A percentile compares a stretch with the other conserved stretches of the same genome.
phyloP scores from a whole-genome alignment of 2,888 invertebrate species.

The Drosophila maculinotata region DNA sequence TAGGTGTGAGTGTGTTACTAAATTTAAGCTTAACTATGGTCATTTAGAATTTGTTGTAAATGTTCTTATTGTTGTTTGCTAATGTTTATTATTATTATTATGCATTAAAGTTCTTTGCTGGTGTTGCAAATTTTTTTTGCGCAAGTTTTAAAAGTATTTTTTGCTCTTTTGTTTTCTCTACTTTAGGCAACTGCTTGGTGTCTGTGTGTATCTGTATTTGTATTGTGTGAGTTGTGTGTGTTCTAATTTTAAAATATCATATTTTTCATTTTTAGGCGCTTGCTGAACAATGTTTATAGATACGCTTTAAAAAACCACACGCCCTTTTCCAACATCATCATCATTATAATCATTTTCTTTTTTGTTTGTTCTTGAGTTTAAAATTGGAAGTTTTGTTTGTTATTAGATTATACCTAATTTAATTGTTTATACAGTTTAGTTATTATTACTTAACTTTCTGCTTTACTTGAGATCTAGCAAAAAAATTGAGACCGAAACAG shows the following conservation, averaged over 20 bases:
- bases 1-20: conserved; percentile 61
- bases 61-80: conserved; percentile 62
- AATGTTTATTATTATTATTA: conserved; percentile 62
- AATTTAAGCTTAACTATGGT: conserved; percentile 77
- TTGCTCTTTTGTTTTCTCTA: conserved; percentile 31
- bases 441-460: conserved; percentile 57
- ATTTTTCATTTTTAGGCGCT: conserved; percentile 65
- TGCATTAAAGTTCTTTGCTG: conserved; percentile 75
- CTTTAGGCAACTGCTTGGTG: conserved; percentile 76
- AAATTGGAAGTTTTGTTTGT: conserved; percentile 73
- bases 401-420: conserved; percentile 67
- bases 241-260: conserved; percentile 53
- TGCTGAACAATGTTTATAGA: conserved; percentile 76
- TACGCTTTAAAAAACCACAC: conserved; percentile 70
- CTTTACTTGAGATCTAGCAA: conserved; percentile 77
- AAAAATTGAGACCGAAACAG: conserved; percentile 43
- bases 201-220: conserved; percentile 45
- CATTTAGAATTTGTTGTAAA: conserved; percentile 78
- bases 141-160: conserved; percentile 64
- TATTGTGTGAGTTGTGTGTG: conserved; percentile 37
- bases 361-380: conserved; percentile 56
- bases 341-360: conserved; percentile 34
- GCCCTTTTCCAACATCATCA: conserved; percentile 25
- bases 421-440: conserved; percentile 55
- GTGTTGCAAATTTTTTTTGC: conserved; percentile 61